Base-by-base conservation (phyloP, 2,797 vertebrate species). In the Mycteria americana region DNA sequence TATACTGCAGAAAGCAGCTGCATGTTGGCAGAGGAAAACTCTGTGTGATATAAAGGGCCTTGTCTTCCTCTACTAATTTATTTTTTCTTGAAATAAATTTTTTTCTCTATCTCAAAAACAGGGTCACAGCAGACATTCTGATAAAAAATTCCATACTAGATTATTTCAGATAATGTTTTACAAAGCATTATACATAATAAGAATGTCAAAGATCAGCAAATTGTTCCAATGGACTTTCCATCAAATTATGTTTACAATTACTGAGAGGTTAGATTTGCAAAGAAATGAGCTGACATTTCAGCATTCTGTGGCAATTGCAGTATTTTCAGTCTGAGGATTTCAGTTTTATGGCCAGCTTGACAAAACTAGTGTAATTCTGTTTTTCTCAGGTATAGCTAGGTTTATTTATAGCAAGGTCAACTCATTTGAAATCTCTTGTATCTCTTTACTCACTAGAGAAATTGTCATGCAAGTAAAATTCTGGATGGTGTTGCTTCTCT, bases 271-370 rank as follows among this genome's bases (percentile, higher is more conserved):
- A 88, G 84, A 72, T 77, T 65, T 88, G 70, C 68, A 85, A 91
- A 92, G 51, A 77, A 95, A 95, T 87, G 81, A 97, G 69, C 51
- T 88, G 75, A 89, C 59, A 88, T 93, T 96, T 94, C 88, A 85
- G 51, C 65, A 73, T 89, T 92, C 65, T 69, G 25, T 56, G 62
- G 53, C 76, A 94, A 94, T 18, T 76, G 67, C 43, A 88, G 46
- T 75, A 83, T 89, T 92, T 93, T 89, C 54, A 80, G 53, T 60
- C 25, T 53, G 11, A 93, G 46, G 39, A 88, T 86, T 89, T 95
- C 54, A 91, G 87, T 59, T 89, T 92, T 85, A 83, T 50, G 46
- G 25, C 23, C 69, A 91, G n/a, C 51, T 78, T 86, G 85, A 89
- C 57, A 80, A 83, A 96, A 88, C 50, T 37, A 80, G 65, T 35